Evolutionary conservation across 2,797 vertebrate species (phyloP).

Genomic region (Chloroceryle inda): DNA sequence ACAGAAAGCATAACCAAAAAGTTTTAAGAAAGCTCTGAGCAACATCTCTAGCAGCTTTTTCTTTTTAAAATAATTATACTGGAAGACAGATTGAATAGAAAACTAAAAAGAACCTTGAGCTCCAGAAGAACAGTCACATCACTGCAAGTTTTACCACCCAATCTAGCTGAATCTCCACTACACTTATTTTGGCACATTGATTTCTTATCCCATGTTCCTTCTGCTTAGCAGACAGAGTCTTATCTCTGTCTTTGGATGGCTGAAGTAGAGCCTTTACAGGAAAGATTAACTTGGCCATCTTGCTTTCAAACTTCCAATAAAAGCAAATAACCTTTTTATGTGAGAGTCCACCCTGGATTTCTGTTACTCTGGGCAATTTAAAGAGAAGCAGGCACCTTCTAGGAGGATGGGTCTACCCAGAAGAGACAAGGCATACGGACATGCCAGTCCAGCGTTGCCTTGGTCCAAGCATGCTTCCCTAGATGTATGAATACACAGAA

Average conservation of each 20-base stretch:
- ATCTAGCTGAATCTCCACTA: neutral
- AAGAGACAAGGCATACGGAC: neutral
- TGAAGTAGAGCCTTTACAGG: constrained; percentile 2
- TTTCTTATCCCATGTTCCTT: neutral
- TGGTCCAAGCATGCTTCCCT: neutral
- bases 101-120: neutral
- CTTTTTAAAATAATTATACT: neutral
- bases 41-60: neutral
- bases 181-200: neutral
- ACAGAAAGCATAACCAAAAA: neutral
- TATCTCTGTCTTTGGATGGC: neutral
- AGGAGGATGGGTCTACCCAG: neutral
- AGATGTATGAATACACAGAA: neutral
- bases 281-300: constrained; percentile 15
- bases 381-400: neutral
- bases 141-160: neutral
- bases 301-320: neutral
- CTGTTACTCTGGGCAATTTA: neutral
- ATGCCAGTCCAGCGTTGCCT: neutral
- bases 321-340: neutral
- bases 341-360: neutral
- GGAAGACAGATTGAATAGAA: neutral
- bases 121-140: neutral
- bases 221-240: neutral
- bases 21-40: neutral